These are phyloP conservation scores for Syrmaticus mikado DNA, from an alignment of 2,113 vertebrate species.

Conservation along the genomic window DNA sequence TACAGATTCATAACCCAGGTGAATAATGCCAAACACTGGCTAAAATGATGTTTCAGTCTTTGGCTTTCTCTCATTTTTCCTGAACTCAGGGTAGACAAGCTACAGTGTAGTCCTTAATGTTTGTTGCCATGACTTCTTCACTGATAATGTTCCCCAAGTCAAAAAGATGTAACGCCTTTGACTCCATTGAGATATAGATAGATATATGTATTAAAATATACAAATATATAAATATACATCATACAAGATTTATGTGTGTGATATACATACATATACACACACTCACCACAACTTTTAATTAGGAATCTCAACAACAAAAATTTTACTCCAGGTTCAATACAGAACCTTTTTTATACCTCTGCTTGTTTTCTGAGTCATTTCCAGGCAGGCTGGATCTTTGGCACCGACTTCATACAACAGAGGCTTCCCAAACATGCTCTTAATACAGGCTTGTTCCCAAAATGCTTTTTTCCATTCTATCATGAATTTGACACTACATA, in stretches of 20 bases:
- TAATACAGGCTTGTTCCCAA: background rate
- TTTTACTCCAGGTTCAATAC: background rate
- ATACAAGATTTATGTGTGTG: too few relatives aligned
- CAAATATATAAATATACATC: background rate
- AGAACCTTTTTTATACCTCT: slow-evolving; percentile 38
- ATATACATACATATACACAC: background rate
- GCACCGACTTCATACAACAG: background rate
- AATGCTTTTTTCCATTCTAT: background rate
- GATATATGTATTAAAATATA: background rate
- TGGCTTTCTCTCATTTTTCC: background rate
- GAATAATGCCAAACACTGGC: background rate
- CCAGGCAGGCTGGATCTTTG: slow-evolving; percentile 8
- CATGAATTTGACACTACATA: background rate
- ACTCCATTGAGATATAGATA: background rate
- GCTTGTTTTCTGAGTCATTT: background rate
- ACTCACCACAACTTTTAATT: slow-evolving; percentile 3
- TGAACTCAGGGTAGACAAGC: background rate
- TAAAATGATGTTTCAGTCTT: background rate
- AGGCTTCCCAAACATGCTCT: background rate
- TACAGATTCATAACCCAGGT: background rate
- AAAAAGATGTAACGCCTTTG: background rate
- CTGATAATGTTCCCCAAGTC: background rate
- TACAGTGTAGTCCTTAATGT: background rate
- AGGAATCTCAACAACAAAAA: slow-evolving; percentile 6
- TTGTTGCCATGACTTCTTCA: background rate